Base-by-base conservation (phyloP, 2,797 vertebrate genomes). In the Phoeniculus purpureus region DNA sequence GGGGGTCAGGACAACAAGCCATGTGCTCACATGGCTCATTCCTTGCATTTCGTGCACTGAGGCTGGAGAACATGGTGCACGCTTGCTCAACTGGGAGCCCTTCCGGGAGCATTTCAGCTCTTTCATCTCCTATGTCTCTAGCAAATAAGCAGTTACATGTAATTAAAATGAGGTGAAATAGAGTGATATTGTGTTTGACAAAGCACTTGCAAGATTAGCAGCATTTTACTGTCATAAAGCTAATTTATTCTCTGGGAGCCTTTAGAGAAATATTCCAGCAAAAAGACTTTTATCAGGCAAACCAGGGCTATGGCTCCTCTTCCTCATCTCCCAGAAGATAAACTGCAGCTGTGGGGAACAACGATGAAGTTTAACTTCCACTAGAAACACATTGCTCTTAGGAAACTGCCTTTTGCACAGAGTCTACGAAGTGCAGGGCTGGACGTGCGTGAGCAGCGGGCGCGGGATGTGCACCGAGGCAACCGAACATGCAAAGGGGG, bases 231-330 rank as follows among this genome's bases (percentile, higher is more conserved):
- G n/a, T 27, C 37, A 58, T 22, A 55, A 82, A 81, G 51, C 27
- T 55, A 34, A 84, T 54, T 23, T 71, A 68, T 90, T 82, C 61
- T 68, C 58, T 80, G 61, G 54, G 61, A 95, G 16, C 65, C 75
- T 65, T 18, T 9, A 26, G 58, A 61, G 78, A 27, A 52, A 37
- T 9, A 62, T 74, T 74, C 32, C 3, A 17, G 45, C 16, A 27
- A 58, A 87, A 51, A 45, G 66, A 29, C 29, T 84, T 85, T 13
- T 23, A 37, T 68, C 65, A 34, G 23, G 19, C 26, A 62, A 82
- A 90, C 84, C 12, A 43, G 13, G 37, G 26, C 65, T 59, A 48
- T 40, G 0, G 3, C 14, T 81, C 66, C 52, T 65, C 68, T 82
- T 80, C 68, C 48, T 40, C 37, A 32, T 65, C 65, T 86, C 23